Conservation (phyloP, 2,113 vertebrate species). For the Gambusia affinis region DNA sequence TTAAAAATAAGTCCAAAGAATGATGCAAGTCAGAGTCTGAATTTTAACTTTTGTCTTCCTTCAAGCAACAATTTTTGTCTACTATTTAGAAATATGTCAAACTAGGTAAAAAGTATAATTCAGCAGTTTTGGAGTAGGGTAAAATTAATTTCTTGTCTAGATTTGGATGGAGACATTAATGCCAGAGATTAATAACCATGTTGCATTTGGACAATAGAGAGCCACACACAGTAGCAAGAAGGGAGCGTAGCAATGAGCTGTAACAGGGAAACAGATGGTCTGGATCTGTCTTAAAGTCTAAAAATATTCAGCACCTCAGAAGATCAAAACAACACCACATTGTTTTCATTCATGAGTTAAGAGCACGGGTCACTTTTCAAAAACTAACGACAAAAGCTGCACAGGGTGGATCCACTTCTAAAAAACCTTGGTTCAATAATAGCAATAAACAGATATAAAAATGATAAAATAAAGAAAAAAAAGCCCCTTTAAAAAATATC, state of each 20-base stretch:
- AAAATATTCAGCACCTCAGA: constrained; percentile 2
- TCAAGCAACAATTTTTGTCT: neutral
- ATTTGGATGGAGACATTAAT: neutral
- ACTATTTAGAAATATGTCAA: neutral
- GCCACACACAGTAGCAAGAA: neutral
- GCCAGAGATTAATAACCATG: neutral
- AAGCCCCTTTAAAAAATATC: neutral
- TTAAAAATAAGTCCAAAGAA: neutral
- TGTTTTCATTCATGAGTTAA: neutral
- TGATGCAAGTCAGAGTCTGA: neutral
- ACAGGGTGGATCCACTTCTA: neutral
- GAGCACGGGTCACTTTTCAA: neutral
- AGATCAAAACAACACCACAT: neutral
- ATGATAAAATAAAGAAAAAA: neutral
- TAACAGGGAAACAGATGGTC: neutral
- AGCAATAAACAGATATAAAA: neutral
- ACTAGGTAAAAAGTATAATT: neutral
- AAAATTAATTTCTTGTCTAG: neutral
- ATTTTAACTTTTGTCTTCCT: neutral
- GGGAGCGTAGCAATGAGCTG: neutral
- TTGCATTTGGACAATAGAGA: neutral
- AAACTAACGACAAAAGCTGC: neutral
- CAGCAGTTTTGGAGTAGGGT: neutral
- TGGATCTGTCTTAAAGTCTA: neutral
- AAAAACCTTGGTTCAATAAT: neutral